Base-by-base conservation (phyloP, 1,140 invertebrate species). In the Drosophila navojoa region DNA sequence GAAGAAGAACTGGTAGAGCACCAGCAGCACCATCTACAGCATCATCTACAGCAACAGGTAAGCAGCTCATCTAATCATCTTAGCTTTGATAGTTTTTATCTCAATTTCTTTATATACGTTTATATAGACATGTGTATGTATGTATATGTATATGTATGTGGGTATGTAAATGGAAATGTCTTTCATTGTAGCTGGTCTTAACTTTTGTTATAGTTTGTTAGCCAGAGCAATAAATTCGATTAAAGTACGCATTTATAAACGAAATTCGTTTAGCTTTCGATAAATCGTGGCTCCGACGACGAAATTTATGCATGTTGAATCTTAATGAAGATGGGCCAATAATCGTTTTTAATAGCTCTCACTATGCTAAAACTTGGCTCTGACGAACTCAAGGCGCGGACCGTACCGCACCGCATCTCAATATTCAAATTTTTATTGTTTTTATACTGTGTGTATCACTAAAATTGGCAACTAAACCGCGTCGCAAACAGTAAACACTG, bases 291-390 rank as follows among this genome's bases (percentile, higher is more conserved):
- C 44, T 16, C 38, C 58, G 16, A 42, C 29, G 40, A 49, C 15
- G 35, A 63, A 81, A 87, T 85, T 86, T 85, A 85, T 87, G 75
- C 82, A 86, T 67, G 80, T 67, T 71, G 64, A 85, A 86, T 86
- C 57, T 71, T 87, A 81, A 81, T 87, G 76, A 86, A 79, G 82
- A 76, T 76, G 78, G 75, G 71, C 77, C 72, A 86, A 86, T 87
- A 86, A 86, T 86, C 69, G 82, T 73, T 87, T 86, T 86, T 89
- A 84, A 89, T 87, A 64, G 80, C 76, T 79, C 75, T 76, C 69
- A 85, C 81, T 84, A 80, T 80, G 72, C 71, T 59, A 66, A 53
- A 84, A 60, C 76, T 79, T 13, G 32, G 47, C 49, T 22, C 5
- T 11, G 53, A 40, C 40, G 54, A 71, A 42, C 74, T 70, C 35